These are phyloP conservation scores for Pogonomyrmex barbatus DNA, from an alignment of 1,140 invertebrate species.

Conservation along the genomic window DNA sequence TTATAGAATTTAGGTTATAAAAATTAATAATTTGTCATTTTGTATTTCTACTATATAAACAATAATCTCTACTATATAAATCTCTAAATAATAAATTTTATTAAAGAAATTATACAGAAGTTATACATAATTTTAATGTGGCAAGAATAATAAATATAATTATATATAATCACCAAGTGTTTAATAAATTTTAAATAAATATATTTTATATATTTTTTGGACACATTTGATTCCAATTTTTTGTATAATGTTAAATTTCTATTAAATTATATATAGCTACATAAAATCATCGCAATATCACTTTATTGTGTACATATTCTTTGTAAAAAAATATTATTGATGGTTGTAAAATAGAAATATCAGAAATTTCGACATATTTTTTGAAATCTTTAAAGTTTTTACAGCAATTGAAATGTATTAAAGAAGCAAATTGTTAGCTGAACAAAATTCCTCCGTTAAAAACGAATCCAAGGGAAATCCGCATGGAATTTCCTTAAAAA, in stretches of 20 bases:
- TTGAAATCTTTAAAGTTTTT: neutral
- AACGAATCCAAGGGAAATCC: neutral
- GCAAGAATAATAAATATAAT: neutral
- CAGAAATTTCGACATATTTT: neutral
- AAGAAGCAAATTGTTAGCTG: neutral
- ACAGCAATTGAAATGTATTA: constrained; percentile 5
- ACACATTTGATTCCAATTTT: neutral
- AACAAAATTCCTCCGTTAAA: neutral
- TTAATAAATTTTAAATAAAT: neutral
- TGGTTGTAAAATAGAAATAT: constrained; percentile 15
- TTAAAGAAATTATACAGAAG: neutral
- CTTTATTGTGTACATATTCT: neutral
- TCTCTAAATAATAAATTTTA: neutral
- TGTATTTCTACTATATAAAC: too few relatives aligned
- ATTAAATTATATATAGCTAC: neutral
- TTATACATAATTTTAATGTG: neutral
- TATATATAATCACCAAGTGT: neutral
- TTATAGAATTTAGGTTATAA: neutral
- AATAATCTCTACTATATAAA: too few relatives aligned
- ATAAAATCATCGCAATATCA: neutral
- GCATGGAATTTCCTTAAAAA: neutral
- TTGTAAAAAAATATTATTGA: neutral
- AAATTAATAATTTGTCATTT: neutral
- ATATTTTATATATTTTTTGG: neutral
- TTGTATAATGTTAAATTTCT: neutral